phyloP scores from a whole-genome alignment of 2,113 vertebrate genomes.

The Fregata magnificens region DNA sequence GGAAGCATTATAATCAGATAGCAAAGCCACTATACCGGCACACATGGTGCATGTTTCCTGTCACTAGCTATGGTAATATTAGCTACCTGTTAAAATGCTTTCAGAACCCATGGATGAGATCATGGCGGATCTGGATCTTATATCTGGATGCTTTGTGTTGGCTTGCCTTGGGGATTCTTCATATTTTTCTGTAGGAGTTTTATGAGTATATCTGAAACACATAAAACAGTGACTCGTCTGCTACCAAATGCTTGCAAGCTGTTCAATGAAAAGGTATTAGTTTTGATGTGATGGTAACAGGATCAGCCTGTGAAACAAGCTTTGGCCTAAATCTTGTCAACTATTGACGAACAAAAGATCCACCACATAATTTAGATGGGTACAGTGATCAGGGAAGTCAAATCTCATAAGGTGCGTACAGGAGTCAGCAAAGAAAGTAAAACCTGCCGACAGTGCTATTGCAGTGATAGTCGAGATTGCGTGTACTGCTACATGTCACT shows the following conservation, averaged over 20 bases:
- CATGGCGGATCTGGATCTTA: neutral
- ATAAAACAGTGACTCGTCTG: neutral
- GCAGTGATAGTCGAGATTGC: neutral
- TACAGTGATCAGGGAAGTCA: neutral
- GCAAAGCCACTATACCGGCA: neutral
- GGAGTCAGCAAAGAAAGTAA: neutral
- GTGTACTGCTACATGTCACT: rapidly evolving
- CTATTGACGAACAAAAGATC: neutral
- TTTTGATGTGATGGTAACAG: neutral
- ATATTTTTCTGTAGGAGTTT: no score
- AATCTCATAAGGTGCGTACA: neutral
- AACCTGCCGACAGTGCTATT: rapidly evolving
- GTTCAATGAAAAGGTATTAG: neutral
- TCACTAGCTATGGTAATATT: neutral
- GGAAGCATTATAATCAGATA: neutral
- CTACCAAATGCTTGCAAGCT: neutral
- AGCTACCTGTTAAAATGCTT: neutral
- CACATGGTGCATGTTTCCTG: neutral
- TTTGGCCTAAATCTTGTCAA: neutral
- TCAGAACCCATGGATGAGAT: neutral
- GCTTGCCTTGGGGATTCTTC: neutral
- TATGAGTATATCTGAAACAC: neutral
- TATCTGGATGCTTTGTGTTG: neutral
- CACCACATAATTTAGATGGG: neutral
- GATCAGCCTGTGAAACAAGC: neutral